These are phyloP conservation scores for Labrus mixtus DNA, from an alignment of 2,113 vertebrate species.

Conservation along the genomic window DNA sequence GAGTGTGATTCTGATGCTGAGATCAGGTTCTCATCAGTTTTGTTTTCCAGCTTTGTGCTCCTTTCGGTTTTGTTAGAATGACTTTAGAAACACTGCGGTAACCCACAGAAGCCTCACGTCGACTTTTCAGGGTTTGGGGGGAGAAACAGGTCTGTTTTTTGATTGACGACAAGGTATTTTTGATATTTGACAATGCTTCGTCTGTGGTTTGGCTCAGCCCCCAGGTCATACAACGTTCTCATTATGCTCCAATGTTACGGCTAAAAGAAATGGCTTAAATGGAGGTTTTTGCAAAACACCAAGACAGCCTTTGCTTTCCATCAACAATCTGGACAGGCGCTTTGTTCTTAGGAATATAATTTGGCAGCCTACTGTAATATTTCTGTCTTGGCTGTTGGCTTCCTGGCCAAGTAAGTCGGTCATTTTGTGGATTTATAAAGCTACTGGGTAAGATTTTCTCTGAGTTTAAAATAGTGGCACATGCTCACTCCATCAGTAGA, in stretches of 20 bases:
- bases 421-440: constrained; percentile 51
- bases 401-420: constrained; percentile 33
- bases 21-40: constrained; percentile 37
- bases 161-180: constrained; percentile 16
- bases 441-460: constrained; percentile 25
- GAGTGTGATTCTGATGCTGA: constrained; percentile 48
- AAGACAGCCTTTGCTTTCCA: constrained; percentile 40
- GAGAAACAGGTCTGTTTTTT: constrained; percentile 13
- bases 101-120: constrained; percentile 35
- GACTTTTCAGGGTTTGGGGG: background rate
- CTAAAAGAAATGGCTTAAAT: constrained; percentile 4
- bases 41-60: constrained; percentile 23
- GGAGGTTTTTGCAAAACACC: constrained; percentile 29
- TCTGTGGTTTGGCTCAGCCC: constrained; percentile 17
- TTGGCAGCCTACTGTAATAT: constrained; percentile 54
- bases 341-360: constrained; percentile 48
- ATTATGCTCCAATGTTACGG: background rate
- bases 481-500: constrained; percentile 2
- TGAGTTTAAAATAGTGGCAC: constrained; percentile 26
- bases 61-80: constrained; percentile 17
- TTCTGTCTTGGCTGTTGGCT: constrained; percentile 56
- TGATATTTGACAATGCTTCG: constrained; percentile 28
- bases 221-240: background rate
- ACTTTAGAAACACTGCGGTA: constrained; percentile 16
- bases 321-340: constrained; percentile 16